A percentile compares a stretch with the other conserved stretches of the same genome.
Conservation (phyloP, 2,797 vertebrate genomes). For the Danio aesculapii region DNA sequence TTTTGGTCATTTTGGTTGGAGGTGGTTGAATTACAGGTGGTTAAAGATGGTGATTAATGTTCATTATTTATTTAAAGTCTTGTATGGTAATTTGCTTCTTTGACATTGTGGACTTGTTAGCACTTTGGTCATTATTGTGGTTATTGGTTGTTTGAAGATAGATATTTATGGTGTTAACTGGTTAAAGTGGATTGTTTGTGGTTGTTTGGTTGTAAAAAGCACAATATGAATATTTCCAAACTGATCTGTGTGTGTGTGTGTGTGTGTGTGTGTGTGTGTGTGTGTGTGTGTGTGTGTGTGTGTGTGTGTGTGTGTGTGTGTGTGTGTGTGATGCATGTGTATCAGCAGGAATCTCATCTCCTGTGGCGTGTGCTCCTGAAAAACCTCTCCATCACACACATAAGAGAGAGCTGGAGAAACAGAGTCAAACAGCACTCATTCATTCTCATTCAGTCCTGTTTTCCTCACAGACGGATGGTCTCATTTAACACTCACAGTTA, state of each 20-base stretch:
- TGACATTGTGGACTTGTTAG: not conserved
- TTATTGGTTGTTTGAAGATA: not conserved
- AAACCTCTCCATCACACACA: slow-evolving; percentile 27
- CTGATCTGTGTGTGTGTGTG: not conserved
- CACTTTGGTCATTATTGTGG: too few relatives aligned
- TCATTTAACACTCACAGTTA: not conserved
- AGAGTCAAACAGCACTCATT: slow-evolving; percentile 14
- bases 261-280: slow-evolving; percentile 11
- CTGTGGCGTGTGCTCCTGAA: slow-evolving; percentile 25
- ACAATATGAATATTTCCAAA: not conserved
- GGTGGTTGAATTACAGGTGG: too few relatives aligned
- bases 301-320: slow-evolving; percentile 6
- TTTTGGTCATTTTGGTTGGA: too few relatives aligned
- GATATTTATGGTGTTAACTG: not conserved
- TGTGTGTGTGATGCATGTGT: slow-evolving; percentile 19
- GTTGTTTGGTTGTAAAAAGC: not conserved
- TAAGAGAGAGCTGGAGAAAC: not conserved
- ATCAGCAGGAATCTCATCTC: slow-evolving; percentile 18
- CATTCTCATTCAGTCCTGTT: slow-evolving; percentile 4
- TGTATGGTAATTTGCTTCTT: not conserved
- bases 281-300: not conserved
- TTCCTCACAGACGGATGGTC: slow-evolving; percentile 8
- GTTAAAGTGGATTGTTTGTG: not conserved
- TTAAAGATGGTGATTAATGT: not conserved
- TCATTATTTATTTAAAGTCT: not conserved